Base-by-base conservation (phyloP, 1,140 invertebrate genomes). In the Galleria mellonella region DNA sequence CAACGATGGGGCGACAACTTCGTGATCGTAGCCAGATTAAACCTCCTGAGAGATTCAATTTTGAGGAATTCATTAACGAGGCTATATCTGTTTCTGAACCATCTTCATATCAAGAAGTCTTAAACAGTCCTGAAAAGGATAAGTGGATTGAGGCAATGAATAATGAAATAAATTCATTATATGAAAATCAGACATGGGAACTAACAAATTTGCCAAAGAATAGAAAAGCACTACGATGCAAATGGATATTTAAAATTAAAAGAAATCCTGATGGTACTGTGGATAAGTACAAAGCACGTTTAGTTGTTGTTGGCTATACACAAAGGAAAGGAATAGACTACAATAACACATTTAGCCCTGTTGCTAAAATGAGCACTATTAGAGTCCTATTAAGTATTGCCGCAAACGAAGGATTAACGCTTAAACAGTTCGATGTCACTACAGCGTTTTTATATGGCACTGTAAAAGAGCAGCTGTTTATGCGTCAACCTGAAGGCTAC, bases 241-340 rank as follows among this genome's bases (percentile, higher is more conserved):
- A 72, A 63, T 83, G 75, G 83, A 60, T 83, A 6, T 83, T 65
- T 41, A 64, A 61, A 50, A 41, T 65, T 4, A 86, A 85, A 63
- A 32, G 32, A 14, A 45, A 71, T 32, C 31, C 37, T 32, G 47
- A 66, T 40, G 71, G 67, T 10, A 45, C 50, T 14, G 42, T 60
- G 12, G 53, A 47, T 8, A 37, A 47, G 28, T 83, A 62, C 43
- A 88, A 87, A 57, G 74, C 85, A n/a, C 50, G 73, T 32, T 50
- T 81, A 28, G 77, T 85, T 17, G 71, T 55, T 13, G 71, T 63
- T 50, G 75, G 70, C 7, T 81, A 48, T 32, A 29, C 10, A 7
- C 65, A 74, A 45, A 47, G 42, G 35, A 38, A 48, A 31, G 72
- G 69, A 10, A 42, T 77, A 11, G 68, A 77, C 43, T 76, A 70